A percentile compares a stretch with the other conserved stretches of the same genome.
These are phyloP conservation scores for Malaclemys terrapin DNA, from an alignment of 2,113 vertebrate genomes.

Conservation along the genomic window DNA sequence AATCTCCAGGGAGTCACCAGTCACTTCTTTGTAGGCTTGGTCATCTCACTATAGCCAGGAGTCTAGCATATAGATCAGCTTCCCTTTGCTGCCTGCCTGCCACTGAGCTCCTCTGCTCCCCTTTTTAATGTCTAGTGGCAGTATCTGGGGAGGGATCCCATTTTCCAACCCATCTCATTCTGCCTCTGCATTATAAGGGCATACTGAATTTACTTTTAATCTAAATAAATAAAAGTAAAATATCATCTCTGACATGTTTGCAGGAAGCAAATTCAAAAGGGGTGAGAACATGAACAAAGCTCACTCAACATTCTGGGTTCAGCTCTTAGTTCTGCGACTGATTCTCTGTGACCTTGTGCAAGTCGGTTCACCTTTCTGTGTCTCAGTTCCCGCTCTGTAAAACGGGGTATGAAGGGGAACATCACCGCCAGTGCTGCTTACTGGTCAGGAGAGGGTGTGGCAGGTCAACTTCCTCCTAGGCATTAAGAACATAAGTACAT, in stretches of 20 bases:
- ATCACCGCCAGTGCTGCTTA: not conserved
- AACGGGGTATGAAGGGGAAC: not conserved
- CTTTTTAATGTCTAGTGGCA: too few relatives aligned
- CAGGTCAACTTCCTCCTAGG: not conserved
- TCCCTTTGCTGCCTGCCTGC: too few relatives aligned
- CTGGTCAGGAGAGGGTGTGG: not conserved
- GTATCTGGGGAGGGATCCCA: too few relatives aligned
- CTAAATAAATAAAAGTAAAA: too few relatives aligned
- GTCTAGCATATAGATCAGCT: too few relatives aligned
- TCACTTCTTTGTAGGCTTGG: too few relatives aligned
- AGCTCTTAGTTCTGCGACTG: accelerated
- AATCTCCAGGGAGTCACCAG: too few relatives aligned
- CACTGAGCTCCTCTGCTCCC: too few relatives aligned
- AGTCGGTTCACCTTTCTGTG: not conserved
- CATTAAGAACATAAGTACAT: not conserved
- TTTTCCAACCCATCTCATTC: not conserved
- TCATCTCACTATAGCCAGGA: too few relatives aligned
- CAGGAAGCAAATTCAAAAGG: not conserved
- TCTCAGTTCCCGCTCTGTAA: not conserved
- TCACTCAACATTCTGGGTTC: accelerated
- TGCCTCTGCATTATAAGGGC: not conserved
- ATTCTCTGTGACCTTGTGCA: not conserved
- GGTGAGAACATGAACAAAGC: accelerated
- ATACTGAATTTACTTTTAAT: not conserved
- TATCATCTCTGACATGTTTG: too few relatives aligned